Base-by-base conservation (phyloP, 2,113 vertebrate genomes). In the Hoplias malabaricus region DNA sequence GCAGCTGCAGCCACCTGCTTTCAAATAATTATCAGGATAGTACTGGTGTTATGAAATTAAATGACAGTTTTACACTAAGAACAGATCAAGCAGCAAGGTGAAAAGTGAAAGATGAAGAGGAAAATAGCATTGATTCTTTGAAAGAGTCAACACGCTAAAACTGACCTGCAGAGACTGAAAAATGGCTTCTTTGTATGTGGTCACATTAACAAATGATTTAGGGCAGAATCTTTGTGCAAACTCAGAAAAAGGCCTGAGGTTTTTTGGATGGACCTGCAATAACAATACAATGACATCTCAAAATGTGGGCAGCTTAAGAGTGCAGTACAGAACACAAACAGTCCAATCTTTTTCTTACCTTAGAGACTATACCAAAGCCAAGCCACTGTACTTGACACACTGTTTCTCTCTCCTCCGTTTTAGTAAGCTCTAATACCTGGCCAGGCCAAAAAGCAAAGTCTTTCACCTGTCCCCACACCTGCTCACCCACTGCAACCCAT, bases 381-480 rank as follows among this genome's bases (percentile, higher is more conserved):
- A 94, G 97, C 95, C 95, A 97, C 83, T 92, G 84, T 27, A 98
- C 93, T 92, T 90, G 93, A 16, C 88, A 85, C 89, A 88, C 91
- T 69, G 90, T 90, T 0, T 89, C 80, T 13, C 46, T 78, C 0
- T 89, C 90, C 36, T 78, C 84, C 19, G 88, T 87, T 21, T 31
- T 84, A 21, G 78, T 85, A 90, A 88, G 88, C 4, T 89, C 88
- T 0, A 92, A 80, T 0, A 95, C 86, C 1, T 96, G 78, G 0
- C 91, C 96, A 0, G 96, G 96, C 95, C 95, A 97, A 87, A 88
- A 89, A 33, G 90, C 88, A 75, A 93, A 94, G 33, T 93, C 92
- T n/a, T 93, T 91, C 54, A 92, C 88, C 74, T 90, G 90, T 0
- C 92, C 94, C 96, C 96, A 98, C 0, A 98, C 94, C 0, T 98